A percentile compares a stretch with the other conserved stretches of the same genome.
Conservation (phyloP, 2,888 invertebrate genomes). For the Melinopterus prodromus region DNA sequence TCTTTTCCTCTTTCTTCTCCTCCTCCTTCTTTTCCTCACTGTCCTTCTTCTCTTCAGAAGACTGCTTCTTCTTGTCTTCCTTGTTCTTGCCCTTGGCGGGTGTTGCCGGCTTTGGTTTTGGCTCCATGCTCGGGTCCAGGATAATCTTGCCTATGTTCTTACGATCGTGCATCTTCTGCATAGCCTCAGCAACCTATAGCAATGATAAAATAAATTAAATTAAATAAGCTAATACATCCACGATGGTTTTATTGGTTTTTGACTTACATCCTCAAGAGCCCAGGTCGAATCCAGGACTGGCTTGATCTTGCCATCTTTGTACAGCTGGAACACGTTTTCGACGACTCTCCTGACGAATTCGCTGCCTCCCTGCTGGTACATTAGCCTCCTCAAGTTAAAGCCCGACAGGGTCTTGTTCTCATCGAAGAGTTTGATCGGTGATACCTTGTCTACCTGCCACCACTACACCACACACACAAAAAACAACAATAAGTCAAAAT, state of each 20-base stretch:
- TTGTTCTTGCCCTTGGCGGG: conserved; percentile 79
- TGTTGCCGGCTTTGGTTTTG: conserved; percentile 81
- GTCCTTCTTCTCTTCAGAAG: conserved; percentile 72
- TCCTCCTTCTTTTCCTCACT: conserved; percentile 66
- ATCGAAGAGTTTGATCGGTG: conserved; percentile 86
- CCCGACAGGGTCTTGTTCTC: conserved; percentile 88
- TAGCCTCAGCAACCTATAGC: conserved; percentile 81
- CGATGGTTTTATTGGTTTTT: neutral
- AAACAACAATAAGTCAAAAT: neutral
- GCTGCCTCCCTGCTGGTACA: conserved; percentile 80
- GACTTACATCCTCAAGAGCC: conserved; percentile 84
- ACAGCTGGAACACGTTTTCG: conserved; percentile 76
- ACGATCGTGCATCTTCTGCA: conserved; percentile 93
- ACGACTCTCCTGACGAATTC: conserved; percentile 77
- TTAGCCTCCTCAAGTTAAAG: conserved; percentile 82
- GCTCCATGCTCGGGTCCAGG: conserved; percentile 81
- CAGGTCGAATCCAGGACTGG: conserved; percentile 86
- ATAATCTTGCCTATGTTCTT: conserved; percentile 91
- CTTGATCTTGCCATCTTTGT: conserved; percentile 81
- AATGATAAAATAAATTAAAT: conserved; percentile 15
- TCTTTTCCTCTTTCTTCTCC: conserved; percentile 52
- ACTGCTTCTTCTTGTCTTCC: conserved; percentile 76
- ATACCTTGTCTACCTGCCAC: conserved; percentile 94
- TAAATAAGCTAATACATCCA: neutral
- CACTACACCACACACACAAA: conserved; percentile 65